phyloP scores from a whole-genome alignment of 2,113 vertebrate species.

The Actenoides lindsayi region DNA sequence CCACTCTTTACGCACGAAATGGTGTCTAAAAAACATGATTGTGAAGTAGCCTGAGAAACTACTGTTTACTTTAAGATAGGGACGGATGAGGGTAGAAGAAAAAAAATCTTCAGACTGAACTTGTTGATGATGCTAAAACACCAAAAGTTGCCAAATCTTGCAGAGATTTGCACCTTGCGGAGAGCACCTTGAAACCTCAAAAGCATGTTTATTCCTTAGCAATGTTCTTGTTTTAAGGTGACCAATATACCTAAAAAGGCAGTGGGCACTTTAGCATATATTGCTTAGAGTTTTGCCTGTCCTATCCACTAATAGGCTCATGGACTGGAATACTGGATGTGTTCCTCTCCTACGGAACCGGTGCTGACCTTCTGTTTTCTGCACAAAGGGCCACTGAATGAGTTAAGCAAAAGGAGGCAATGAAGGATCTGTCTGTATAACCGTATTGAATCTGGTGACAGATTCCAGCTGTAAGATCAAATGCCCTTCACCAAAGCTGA shows the following conservation, averaged over 20 bases:
- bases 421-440: background rate
- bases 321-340: background rate
- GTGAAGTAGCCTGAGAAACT: background rate
- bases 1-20: background rate
- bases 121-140: background rate
- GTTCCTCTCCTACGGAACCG: accelerated
- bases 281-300: background rate
- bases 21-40: background rate
- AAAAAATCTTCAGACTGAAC: background rate
- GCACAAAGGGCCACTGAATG: background rate
- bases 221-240: background rate
- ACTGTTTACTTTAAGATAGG: background rate
- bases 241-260: background rate
- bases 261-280: background rate
- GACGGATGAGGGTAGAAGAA: background rate
- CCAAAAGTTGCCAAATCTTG: background rate
- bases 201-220: background rate
- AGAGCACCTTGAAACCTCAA: background rate
- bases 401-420: background rate
- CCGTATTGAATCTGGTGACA: background rate
- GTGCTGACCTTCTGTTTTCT: background rate
- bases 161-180: background rate
- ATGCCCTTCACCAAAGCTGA: background rate
- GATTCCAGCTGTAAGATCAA: background rate
- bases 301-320: background rate